These are phyloP conservation scores for Steinernema feltiae DNA, from an alignment of 1,140 invertebrate species.

Conservation along the genomic window DNA sequence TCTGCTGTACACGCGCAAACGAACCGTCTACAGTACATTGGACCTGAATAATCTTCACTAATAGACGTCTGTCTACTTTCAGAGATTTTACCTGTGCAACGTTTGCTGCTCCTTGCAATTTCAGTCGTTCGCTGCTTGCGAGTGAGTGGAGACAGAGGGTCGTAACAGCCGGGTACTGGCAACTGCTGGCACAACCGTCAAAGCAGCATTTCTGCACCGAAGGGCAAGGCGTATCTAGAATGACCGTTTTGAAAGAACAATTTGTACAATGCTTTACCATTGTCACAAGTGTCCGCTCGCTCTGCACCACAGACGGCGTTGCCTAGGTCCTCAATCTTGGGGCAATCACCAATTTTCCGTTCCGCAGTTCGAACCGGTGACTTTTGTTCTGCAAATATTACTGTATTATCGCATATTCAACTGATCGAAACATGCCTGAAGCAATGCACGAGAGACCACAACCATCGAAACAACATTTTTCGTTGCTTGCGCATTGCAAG, in stretches of 20 bases:
- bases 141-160: slow-evolving; percentile 18
- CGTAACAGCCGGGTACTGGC: slow-evolving; percentile 25
- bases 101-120: slow-evolving; percentile 9
- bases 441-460: slow-evolving; percentile 32
- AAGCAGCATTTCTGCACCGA: slow-evolving; percentile 42
- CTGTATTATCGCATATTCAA: background rate
- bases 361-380: background rate
- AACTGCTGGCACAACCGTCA: slow-evolving; percentile 44
- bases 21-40: slow-evolving; percentile 36
- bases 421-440: slow-evolving; percentile 16
- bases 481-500: slow-evolving; percentile 26
- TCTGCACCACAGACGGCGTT: slow-evolving; percentile 27
- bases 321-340: slow-evolving; percentile 28
- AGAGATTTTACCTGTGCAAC: slow-evolving; percentile 19
- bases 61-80: background rate
- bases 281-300: slow-evolving; percentile 10
- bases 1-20: slow-evolving; percentile 38
- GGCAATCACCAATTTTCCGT: slow-evolving; percentile 26
- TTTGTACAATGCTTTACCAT: background rate
- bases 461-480: slow-evolving; percentile 36
- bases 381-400: slow-evolving; percentile 18
- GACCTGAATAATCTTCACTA: slow-evolving; percentile 28
- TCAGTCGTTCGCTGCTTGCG: background rate
- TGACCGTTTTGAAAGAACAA: background rate
- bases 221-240: slow-evolving; percentile 23